These are phyloP conservation scores for Crax fasciolata DNA, from an alignment of 2,797 vertebrate genomes.

Conservation along the genomic window DNA sequence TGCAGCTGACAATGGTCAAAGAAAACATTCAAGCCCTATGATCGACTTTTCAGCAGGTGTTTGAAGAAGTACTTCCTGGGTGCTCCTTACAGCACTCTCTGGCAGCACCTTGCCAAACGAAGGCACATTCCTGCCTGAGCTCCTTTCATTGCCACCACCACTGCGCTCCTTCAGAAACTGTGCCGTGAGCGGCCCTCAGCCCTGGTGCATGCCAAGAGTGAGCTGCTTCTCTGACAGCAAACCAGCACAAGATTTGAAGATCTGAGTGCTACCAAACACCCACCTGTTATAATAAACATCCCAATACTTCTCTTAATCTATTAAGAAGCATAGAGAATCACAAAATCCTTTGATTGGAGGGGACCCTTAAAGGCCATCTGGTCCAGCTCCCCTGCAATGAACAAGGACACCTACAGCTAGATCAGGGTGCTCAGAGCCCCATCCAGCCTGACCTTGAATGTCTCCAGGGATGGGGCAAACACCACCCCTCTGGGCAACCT, in stretches of 20 bases:
- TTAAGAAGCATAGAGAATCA: fast-evolving
- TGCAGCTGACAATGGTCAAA: neutral
- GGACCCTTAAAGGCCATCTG: too few relatives aligned
- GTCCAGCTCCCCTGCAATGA: too few relatives aligned
- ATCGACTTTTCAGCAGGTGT: neutral
- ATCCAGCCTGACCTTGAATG: too few relatives aligned
- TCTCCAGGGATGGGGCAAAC: too few relatives aligned
- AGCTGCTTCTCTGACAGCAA: neutral
- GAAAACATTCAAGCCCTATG: neutral
- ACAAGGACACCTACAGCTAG: too few relatives aligned
- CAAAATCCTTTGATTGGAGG: too few relatives aligned
- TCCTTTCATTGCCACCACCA: neutral
- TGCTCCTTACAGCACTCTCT: neutral
- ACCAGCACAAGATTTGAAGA: neutral
- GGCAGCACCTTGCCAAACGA: neutral
- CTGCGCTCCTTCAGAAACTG: neutral
- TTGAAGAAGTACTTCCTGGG: neutral
- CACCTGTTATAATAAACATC: neutral
- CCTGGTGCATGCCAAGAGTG: fast-evolving
- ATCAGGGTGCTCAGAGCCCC: too few relatives aligned
- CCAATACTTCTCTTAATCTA: neutral
- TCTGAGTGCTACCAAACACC: neutral
- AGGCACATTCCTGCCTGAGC: fast-evolving
- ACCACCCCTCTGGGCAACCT: too few relatives aligned
- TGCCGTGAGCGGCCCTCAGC: neutral